phyloP scores from a whole-genome alignment of 2,888 invertebrate species.

The Miltochrista miniata region DNA sequence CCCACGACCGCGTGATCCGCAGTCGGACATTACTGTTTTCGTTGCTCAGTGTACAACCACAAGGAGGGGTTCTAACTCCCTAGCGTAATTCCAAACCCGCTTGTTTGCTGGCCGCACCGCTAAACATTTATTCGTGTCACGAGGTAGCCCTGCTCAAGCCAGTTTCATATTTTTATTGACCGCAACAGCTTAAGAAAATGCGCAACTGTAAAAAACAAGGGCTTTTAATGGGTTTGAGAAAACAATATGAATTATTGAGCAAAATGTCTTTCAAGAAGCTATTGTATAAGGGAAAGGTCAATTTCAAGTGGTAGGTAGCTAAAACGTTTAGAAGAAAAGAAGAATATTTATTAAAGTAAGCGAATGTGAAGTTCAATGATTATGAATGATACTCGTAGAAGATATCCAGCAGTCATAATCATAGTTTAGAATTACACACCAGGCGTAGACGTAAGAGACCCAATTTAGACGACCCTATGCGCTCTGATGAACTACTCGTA shows the following conservation, averaged over 20 bases:
- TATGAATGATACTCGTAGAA: too few species aligned
- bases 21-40: too few species aligned
- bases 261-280: constrained; percentile 21
- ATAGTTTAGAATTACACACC: too few species aligned
- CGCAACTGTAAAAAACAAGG: constrained; percentile 47
- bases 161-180: constrained; percentile 57
- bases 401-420: too few species aligned
- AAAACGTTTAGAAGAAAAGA: too few species aligned
- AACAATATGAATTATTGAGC: constrained; percentile 50
- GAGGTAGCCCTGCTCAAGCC: constrained; percentile 34
- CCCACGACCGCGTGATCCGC: too few species aligned
- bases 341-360: too few species aligned
- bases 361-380: too few species aligned
- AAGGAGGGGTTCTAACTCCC: too few species aligned
- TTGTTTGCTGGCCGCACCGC: constrained; percentile 19
- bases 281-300: constrained; percentile 9
- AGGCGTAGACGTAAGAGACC: too few species aligned
- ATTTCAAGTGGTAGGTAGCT: background rate
- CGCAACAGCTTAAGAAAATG: constrained; percentile 53
- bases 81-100: background rate
- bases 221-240: constrained; percentile 51
- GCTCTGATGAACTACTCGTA: too few species aligned
- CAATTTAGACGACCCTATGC: too few species aligned
- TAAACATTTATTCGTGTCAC: constrained; percentile 47
- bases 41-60: background rate